Evolutionary conservation across 1,140 invertebrate genomes (phyloP).

Genomic region (Idris sp.): DNA sequence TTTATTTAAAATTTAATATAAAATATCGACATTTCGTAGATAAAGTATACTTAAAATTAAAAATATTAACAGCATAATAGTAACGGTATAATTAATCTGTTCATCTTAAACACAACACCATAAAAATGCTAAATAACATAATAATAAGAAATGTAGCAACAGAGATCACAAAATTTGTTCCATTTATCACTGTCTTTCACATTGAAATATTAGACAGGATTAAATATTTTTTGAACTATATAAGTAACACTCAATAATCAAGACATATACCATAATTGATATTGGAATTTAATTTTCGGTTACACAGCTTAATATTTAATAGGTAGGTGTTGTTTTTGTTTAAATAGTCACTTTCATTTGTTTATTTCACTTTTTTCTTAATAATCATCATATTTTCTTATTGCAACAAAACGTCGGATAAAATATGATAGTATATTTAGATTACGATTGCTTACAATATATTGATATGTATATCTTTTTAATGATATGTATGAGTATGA

Average conservation of each 20-base stretch:
- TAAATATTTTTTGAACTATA: slow-evolving; percentile 21
- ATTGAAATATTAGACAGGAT: slow-evolving; percentile 21
- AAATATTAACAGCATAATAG: slow-evolving; percentile 11
- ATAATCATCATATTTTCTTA: too few species aligned
- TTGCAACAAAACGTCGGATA: slow-evolving; percentile 3
- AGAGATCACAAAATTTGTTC: slow-evolving; percentile 10
- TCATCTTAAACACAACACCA: slow-evolving; percentile 22
- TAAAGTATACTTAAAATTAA: slow-evolving; percentile 23
- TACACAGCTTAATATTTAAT: slow-evolving; percentile 9
- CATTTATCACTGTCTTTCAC: slow-evolving; percentile 16
- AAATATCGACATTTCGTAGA: slow-evolving; percentile 37
- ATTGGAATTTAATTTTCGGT: slow-evolving; percentile 7
- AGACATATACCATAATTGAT: slow-evolving; percentile 31
- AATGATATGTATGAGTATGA: slow-evolving; percentile 2
- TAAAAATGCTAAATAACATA: slow-evolving; percentile 11
- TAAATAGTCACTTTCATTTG: too few species aligned
- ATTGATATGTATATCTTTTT: neutral
- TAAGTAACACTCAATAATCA: slow-evolving; percentile 34
- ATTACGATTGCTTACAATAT: slow-evolving; percentile 2
- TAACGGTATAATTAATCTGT: slow-evolving; percentile 2
- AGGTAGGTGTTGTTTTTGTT: neutral
- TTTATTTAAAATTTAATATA: slow-evolving; percentile 44
- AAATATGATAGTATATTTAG: slow-evolving; percentile 5
- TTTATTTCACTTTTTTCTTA: too few species aligned
- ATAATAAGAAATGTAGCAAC: slow-evolving; percentile 4